Conservation (phyloP, 2,888 invertebrate genomes). For the Seira ritae region DNA sequence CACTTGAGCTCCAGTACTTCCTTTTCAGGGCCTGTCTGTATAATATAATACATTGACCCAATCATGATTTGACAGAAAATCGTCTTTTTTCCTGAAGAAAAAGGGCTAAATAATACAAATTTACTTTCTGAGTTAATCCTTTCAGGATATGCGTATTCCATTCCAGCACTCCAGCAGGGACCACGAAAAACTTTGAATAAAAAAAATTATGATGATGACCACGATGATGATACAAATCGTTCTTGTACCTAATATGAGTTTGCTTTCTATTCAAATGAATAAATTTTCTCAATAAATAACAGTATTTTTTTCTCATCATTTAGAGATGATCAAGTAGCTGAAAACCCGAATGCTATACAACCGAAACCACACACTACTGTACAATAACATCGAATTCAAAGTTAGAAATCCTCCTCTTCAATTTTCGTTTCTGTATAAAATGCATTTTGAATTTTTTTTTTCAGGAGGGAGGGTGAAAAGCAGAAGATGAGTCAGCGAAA, state of each 20-base stretch:
- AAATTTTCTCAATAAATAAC: slow-evolving; percentile 5
- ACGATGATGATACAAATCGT: slow-evolving; percentile 9
- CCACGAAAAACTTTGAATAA: not conserved
- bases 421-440: slow-evolving; percentile 25
- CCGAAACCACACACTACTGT: not conserved
- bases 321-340: slow-evolving; percentile 26
- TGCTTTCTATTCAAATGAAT: slow-evolving; percentile 8
- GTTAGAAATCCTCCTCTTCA: slow-evolving; percentile 26
- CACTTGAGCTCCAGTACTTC: not conserved
- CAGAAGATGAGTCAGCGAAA: slow-evolving; percentile 69
- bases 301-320: slow-evolving; percentile 14
- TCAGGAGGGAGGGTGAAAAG: slow-evolving; percentile 1
- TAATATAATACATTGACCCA: slow-evolving; percentile 40
- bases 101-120: slow-evolving; percentile 16
- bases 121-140: slow-evolving; percentile 18
- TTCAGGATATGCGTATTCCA: slow-evolving; percentile 26
- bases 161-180: slow-evolving; percentile 1
- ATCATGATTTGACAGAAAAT: slow-evolving; percentile 49
- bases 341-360: slow-evolving; percentile 19
- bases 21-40: not conserved
- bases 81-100: slow-evolving; percentile 11
- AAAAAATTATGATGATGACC: not conserved
- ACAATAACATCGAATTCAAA: slow-evolving; percentile 11
- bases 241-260: slow-evolving; percentile 3
- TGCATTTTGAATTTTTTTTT: not conserved